Base-by-base conservation (phyloP, 2,888 invertebrate species). In the Embidobia sp. region DNA sequence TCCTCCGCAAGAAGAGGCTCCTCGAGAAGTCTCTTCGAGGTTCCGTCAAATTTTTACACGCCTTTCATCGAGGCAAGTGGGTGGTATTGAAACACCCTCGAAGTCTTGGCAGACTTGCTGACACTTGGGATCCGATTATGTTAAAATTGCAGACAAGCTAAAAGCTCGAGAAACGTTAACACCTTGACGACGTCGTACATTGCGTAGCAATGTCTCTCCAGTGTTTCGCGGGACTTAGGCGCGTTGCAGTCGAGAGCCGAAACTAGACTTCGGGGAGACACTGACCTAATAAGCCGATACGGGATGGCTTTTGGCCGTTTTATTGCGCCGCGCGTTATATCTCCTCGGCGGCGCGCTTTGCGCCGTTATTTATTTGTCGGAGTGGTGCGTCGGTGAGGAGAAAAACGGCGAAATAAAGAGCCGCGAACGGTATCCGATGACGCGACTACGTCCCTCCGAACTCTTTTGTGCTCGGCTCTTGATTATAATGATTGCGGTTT, bases 111-210 rank as follows among this genome's bases (percentile, higher is more conserved):
- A 44, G 35, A 73, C 26, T 61, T 74, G 19, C 67, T 48, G 67
- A 74, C 61, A 61, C 44, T 51, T 46, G 44, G 51, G 49, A 74
- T 67, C 74, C 61, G 67, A 74, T 74, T 74, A 74, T 74, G 67
- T 66, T 74, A 61, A 74, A 66, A 44, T 74, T 74, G 59, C 46
- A 63, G 48, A 37, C 59, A 42, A 42, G 59, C 37, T 64, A 57
- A 73, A 73, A 64, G 73, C 73, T 40, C 33, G 27, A 40, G 42
- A 48, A 59, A 42, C 46, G 49, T 55, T 64, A 73, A 57, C 55
- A 44, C 73, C 48, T 64, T 42, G 27, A 73, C 35, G 64, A 57
- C 49, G 16, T 27, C 40, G 66, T 73, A 51, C 19, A 51, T 73
- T 73, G 27, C 35, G 73, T 44, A 44, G 37, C 42, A 42, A 59